These are phyloP conservation scores for Alouatta palliata DNA, from an alignment of 2,113 vertebrate genomes.

Conservation along the genomic window DNA sequence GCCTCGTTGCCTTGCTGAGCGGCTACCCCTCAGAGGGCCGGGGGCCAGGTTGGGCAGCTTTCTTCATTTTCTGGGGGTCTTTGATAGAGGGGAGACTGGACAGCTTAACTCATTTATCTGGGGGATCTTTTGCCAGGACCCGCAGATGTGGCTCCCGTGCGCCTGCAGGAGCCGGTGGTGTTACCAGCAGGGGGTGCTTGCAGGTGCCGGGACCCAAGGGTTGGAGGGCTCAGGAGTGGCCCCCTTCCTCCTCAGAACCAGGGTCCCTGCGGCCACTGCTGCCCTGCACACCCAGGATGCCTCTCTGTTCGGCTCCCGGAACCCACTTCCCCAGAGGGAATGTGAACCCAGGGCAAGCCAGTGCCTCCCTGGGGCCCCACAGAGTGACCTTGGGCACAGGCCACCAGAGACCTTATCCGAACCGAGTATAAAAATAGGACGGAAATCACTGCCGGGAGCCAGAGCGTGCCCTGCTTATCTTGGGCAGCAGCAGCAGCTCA, in stretches of 20 bases:
- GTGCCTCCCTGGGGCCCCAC: background rate
- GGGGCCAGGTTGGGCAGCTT: background rate
- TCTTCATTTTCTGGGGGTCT: background rate
- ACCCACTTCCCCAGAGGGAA: background rate
- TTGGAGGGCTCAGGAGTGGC: fast-evolving
- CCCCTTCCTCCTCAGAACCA: background rate
- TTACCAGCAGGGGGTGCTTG: background rate
- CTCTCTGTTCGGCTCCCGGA: background rate
- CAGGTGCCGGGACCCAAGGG: background rate
- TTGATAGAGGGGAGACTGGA: background rate
- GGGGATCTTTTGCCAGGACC: background rate
- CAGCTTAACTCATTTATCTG: background rate
- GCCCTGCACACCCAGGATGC: background rate
- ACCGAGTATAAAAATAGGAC: conserved; percentile 58
- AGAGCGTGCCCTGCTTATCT: conserved; percentile 23
- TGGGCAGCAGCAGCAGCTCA: background rate
- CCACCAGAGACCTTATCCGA: background rate
- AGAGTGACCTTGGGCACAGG: conserved; percentile 31
- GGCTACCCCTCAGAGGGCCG: fast-evolving
- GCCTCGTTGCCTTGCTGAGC: background rate
- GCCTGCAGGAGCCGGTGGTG: background rate
- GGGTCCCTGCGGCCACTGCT: background rate
- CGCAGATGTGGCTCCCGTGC: background rate
- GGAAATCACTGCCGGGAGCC: background rate
- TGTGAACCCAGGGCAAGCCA: background rate